Conservation (phyloP, 2,113 vertebrate species). For the Centropus unirufus region DNA sequence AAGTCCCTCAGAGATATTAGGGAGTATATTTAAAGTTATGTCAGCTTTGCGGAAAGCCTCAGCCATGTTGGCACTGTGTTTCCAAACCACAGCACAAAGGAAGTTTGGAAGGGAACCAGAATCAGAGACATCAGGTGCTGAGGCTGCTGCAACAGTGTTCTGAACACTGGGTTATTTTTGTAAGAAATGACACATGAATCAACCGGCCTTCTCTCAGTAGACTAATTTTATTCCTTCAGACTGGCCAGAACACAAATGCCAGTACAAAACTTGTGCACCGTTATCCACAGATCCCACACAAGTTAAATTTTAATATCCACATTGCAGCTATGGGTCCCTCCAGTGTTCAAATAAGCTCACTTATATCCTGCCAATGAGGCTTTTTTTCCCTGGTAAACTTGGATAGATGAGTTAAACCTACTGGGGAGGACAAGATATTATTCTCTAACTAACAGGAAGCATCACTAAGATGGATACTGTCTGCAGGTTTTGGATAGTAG, state of each 20-base stretch:
- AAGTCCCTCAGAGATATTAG: background rate
- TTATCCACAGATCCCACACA: background rate
- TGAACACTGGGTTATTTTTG: background rate
- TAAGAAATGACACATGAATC: background rate
- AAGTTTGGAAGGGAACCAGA: background rate
- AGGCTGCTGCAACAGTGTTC: background rate
- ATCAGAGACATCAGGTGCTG: background rate
- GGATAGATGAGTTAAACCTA: slow-evolving; percentile 85
- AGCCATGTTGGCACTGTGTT: background rate
- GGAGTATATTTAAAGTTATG: slow-evolving; percentile 15
- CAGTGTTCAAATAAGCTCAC: background rate
- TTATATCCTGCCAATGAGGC: slow-evolving; percentile 4
- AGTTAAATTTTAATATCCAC: background rate
- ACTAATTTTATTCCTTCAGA: background rate
- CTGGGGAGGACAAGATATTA: slow-evolving; percentile 87
- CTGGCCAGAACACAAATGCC: background rate
- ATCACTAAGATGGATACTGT: slow-evolving; percentile 86
- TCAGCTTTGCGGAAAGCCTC: background rate
- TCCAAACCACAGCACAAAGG: background rate
- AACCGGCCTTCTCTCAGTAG: background rate
- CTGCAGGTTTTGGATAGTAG: slow-evolving; percentile 82
- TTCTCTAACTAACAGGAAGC: slow-evolving; percentile 89
- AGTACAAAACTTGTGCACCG: background rate
- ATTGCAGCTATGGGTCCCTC: background rate
- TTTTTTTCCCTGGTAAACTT: slow-evolving; percentile 86